Conservation (phyloP, 2,113 vertebrate genomes). For the Tretioscincus oriximinensis region DNA sequence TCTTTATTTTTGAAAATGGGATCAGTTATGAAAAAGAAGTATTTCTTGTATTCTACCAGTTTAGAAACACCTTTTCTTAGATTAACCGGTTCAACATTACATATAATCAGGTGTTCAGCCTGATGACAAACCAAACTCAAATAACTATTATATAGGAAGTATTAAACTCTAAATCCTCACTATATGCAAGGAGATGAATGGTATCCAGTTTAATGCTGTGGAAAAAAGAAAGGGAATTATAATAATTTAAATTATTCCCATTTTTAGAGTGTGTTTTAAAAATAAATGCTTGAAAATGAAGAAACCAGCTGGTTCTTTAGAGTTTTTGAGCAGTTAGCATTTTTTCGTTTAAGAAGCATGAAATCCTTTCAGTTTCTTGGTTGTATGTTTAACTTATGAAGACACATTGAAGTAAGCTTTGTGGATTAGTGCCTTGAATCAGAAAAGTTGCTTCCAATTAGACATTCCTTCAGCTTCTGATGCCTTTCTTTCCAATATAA, state of each 20-base stretch:
- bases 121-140: not conserved
- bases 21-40: too few relatives aligned
- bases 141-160: slow-evolving; percentile 25
- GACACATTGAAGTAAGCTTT: slow-evolving; percentile 34
- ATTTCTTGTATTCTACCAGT: too few relatives aligned
- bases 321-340: slow-evolving; percentile 40
- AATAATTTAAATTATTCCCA: slow-evolving; percentile 22
- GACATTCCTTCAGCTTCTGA: slow-evolving; percentile 57
- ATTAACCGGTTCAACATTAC: too few relatives aligned
- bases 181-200: slow-evolving; percentile 14
- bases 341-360: slow-evolving; percentile 31
- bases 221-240: not conserved
- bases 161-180: slow-evolving; percentile 27
- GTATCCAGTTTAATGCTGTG: not conserved
- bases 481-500: slow-evolving; percentile 43
- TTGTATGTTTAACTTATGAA: slow-evolving; percentile 50
- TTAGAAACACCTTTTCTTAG: too few relatives aligned
- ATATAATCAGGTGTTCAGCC: too few relatives aligned
- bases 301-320: slow-evolving; percentile 29
- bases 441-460: slow-evolving; percentile 62
- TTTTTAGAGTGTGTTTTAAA: slow-evolving; percentile 36
- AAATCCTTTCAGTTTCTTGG: slow-evolving; percentile 19
- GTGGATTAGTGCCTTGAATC: slow-evolving; percentile 56
- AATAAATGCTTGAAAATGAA: slow-evolving; percentile 31
- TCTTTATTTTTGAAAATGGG: too few relatives aligned